Base-by-base conservation (phyloP, 2,888 invertebrate species). In the Sturmia bella region DNA sequence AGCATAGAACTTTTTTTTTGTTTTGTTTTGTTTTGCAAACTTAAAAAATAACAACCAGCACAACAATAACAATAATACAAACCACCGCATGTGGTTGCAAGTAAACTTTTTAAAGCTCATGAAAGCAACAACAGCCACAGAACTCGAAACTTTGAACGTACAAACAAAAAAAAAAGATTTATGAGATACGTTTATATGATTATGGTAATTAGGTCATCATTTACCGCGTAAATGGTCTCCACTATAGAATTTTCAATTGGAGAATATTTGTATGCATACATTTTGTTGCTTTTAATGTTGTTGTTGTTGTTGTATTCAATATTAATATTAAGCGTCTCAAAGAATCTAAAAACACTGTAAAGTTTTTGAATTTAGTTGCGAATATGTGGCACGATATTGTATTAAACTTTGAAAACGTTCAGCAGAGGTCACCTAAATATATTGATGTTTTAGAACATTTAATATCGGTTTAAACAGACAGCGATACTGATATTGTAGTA, bases 201-300 rank as follows among this genome's bases (percentile, higher is more conserved):
- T 87, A 86, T 87, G 86, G 85, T 87, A 87, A 87, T 87, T 87
- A 87, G 86, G 87, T 87, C 87, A 87, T 87, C 86, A 86, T 87
- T 86, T 85, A 84, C 82, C 75, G 83, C 76, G 82, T 82, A 82
- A 82, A 82, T 82, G 82, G 82, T 78, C 66, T 82, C 74, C 74
- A 66, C 74, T 48, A 63, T 63, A 48, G 73, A 56, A 76, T 50
- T 52, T 77, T 64, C 70, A 64, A 64, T 64, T 70, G 64, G 2
- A 79, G 66, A 78, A 72, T 72, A 50, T 52, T 12, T 32, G n/a
- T 27, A n/a, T 45, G 12, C 41, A 41, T 41, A 41, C n/a, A n/a
- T 13, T 32, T 32, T 32, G 17, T 27, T 52, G 1, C 13, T 24
- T 50, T 45, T n/a, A n/a, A n/a, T 24, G 5, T 59, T 1, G 24